A percentile compares a stretch with the other conserved stretches of the same genome.
phyloP scores from a whole-genome alignment of 2,797 vertebrate species.

The Phataginus tetradactyla region DNA sequence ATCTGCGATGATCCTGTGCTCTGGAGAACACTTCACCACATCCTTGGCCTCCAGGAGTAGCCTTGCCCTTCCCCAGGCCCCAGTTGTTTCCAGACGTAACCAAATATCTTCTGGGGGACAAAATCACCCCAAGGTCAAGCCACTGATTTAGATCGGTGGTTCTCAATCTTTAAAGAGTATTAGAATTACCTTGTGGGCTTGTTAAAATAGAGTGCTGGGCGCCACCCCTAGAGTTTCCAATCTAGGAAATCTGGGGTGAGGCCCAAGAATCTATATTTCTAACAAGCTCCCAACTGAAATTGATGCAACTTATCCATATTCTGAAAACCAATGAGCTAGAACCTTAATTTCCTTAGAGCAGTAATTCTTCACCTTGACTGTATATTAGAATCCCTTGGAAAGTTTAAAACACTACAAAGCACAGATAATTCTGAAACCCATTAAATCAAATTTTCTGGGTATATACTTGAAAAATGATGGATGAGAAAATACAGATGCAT shows the following conservation, averaged over 20 bases:
- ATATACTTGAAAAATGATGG: neutral
- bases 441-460: slow-evolving; percentile 2
- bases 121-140: neutral
- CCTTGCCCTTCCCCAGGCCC: too few species aligned
- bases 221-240: neutral
- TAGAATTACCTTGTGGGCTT: neutral
- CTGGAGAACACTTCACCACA: neutral
- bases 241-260: neutral
- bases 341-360: neutral
- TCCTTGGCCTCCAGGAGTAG: neutral
- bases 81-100: neutral
- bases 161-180: neutral
- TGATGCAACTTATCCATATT: neutral
- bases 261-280: neutral
- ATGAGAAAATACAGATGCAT: neutral
- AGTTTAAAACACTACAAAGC: neutral
- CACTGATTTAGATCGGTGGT: too few species aligned
- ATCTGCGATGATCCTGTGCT: neutral
- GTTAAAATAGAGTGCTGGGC: neutral
- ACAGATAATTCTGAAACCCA: neutral
- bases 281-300: neutral
- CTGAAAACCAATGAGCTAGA: neutral
- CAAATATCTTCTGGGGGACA: neutral
- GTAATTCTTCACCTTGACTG: neutral
- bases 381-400: neutral